Percentiles rank a stretch among this genome's conserved stretches.
These are phyloP conservation scores for Rhinopomastus cyanomelas DNA, from an alignment of 2,113 vertebrate genomes.

Conservation along the genomic window DNA sequence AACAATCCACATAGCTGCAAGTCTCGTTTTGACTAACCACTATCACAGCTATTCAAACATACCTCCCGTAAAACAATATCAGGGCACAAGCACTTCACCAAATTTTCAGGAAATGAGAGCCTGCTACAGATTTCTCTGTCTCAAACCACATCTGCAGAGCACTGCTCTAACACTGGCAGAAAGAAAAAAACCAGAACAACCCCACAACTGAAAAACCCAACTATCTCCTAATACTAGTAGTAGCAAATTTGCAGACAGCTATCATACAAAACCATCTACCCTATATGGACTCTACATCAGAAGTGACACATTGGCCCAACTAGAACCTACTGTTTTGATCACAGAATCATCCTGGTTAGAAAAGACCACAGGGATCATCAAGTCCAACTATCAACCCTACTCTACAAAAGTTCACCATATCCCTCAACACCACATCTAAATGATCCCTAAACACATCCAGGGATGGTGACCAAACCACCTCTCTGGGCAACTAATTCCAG, in stretches of 20 bases:
- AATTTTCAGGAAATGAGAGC: conserved; percentile 31
- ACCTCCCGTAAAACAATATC: background rate
- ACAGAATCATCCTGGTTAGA: too few relatives aligned
- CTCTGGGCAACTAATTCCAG: too few relatives aligned
- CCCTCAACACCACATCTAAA: too few relatives aligned
- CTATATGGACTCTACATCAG: background rate
- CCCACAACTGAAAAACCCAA: background rate
- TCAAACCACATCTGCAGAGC: conserved; percentile 3
- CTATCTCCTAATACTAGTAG: background rate
- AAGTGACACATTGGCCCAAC: background rate
- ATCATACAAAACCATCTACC: conserved; percentile 28
- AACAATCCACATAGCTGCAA: background rate
- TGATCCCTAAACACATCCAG: too few relatives aligned
- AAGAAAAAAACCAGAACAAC: background rate
- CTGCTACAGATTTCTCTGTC: background rate
- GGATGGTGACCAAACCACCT: too few relatives aligned
- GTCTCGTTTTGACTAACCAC: background rate
- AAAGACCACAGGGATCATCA: too few relatives aligned
- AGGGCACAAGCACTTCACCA: background rate
- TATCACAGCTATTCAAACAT: background rate
- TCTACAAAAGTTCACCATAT: too few relatives aligned
- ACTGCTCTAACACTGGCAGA: background rate
- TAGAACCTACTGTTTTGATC: too few relatives aligned
- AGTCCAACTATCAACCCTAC: too few relatives aligned
- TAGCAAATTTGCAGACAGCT: background rate